Percentiles rank a stretch among this genome's conserved stretches.
phyloP scores from a whole-genome alignment of 2,113 vertebrate species.

The Anguilla japonica region DNA sequence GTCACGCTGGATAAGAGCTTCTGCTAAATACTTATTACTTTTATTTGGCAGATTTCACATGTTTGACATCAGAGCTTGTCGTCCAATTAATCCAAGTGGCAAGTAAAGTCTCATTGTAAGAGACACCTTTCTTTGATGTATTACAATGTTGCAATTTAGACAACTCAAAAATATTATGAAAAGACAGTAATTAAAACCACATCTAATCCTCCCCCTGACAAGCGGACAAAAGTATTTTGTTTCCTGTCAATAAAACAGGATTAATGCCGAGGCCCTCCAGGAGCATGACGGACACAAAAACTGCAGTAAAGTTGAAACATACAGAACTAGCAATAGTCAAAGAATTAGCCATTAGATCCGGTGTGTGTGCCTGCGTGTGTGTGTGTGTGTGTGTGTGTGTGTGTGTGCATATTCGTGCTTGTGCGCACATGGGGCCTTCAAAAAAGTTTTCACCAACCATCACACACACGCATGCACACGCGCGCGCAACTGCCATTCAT shows the following conservation, averaged over 20 bases:
- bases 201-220: slow-evolving; percentile 5
- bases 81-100: background rate
- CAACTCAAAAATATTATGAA: slow-evolving; percentile 6
- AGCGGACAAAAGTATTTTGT: background rate
- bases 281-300: background rate
- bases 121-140: slow-evolving; percentile 5
- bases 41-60: background rate
- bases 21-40: no score
- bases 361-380: background rate
- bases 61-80: background rate
- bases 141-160: background rate
- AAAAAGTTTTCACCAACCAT: background rate
- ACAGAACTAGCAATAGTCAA: background rate
- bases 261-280: background rate
- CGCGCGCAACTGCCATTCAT: background rate
- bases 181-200: slow-evolving; percentile 6
- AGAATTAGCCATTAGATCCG: background rate
- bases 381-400: background rate
- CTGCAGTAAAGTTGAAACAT: background rate
- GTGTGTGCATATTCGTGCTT: background rate
- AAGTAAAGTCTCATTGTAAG: background rate
- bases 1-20: no score
- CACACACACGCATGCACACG: background rate
- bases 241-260: slow-evolving; percentile 13
- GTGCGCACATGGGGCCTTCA: no score